Percentiles rank a stretch among this genome's conserved stretches.
Evolutionary conservation across 2,888 invertebrate genomes (phyloP).

Genomic region (Clanis bilineata): DNA sequence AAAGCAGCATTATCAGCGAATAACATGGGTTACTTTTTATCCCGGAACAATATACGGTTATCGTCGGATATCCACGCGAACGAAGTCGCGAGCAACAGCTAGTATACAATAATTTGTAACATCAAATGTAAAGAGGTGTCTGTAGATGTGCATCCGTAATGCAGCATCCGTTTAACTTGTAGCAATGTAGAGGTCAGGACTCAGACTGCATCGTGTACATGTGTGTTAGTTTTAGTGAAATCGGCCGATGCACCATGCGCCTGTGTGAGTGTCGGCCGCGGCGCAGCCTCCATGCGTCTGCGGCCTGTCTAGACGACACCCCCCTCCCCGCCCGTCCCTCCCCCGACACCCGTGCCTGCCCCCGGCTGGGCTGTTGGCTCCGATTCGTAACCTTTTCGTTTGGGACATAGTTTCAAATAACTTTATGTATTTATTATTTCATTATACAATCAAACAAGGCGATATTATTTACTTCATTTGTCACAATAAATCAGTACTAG

Average conservation of each 20-base stretch:
- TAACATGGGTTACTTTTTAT: no score
- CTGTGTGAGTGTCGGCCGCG: slow-evolving; percentile 54
- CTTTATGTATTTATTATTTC: not conserved
- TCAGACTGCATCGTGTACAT: slow-evolving; percentile 34
- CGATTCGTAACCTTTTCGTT: slow-evolving; percentile 43
- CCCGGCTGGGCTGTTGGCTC: slow-evolving; percentile 30
- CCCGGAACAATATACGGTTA: no score
- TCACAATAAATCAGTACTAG: no score
- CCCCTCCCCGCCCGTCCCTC: slow-evolving; percentile 41
- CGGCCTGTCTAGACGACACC: slow-evolving; percentile 78
- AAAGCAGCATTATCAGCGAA: no score
- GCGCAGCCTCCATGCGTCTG: slow-evolving; percentile 80
- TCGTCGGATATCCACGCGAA: no score
- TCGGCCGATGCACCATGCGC: slow-evolving; percentile 56
- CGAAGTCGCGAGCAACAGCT: no score
- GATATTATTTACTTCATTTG: no score
- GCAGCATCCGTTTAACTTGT: slow-evolving; percentile 44
- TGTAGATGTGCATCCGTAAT: slow-evolving; percentile 31
- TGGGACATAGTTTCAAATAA: slow-evolving; percentile 34
- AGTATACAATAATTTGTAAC: not conserved
- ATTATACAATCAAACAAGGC: no score
- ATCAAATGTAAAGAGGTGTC: not conserved
- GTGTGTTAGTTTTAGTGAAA: slow-evolving; percentile 45
- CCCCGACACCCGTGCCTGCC: slow-evolving; percentile 26
- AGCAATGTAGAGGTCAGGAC: slow-evolving; percentile 61